Base-by-base conservation (phyloP, 2,888 invertebrate species). In the Halocaridina rubra region DNA sequence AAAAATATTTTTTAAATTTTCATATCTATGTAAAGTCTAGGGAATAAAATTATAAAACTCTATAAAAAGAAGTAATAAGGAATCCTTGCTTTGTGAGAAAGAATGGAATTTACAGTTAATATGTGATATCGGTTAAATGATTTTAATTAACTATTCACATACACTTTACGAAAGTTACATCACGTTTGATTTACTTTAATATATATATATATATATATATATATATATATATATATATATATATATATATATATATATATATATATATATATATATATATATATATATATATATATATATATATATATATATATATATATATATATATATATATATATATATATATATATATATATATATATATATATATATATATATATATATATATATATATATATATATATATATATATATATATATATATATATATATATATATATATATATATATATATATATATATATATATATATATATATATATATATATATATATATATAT, bases 391-490 rank as follows among this genome's bases (percentile, higher is more conserved):
- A 76, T 53, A 19, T 16, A 0, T 2, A 57, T 57, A 59, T 57
- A 27, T 19, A 24, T 53, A 59, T 57, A 59, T 53, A 24, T 53
- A 76, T 57, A 24, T 24, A 57, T 27, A 76, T 53, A 76, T 13
- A 16, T 33, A 46, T 33, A 46, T 33, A 57, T 27, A 57, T 24
- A 57, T 59, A 57, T 53, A 76, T 53, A 76, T 53, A 76, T 53
- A 76, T 53, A 76, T 53, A 19, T 24, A 76, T n/a, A 46, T 53
- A 53, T 53, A 24, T 24, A 53, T 24, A 22, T 24, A 24, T 24
- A 24, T 24, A 57, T 59, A 57, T 59, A 22, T 59, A 76, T 59
- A 59, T 76, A 22, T 76, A 76, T 59, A 57, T 76, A 76, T 53
- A 7, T 57, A 24, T 24, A 57, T 27, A 76, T 53, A 76, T 13